Evolutionary conservation across 2,113 vertebrate genomes (phyloP), one percentile per base, ranked within the genome.

Genomic region (Setophaga coronata): DNA sequence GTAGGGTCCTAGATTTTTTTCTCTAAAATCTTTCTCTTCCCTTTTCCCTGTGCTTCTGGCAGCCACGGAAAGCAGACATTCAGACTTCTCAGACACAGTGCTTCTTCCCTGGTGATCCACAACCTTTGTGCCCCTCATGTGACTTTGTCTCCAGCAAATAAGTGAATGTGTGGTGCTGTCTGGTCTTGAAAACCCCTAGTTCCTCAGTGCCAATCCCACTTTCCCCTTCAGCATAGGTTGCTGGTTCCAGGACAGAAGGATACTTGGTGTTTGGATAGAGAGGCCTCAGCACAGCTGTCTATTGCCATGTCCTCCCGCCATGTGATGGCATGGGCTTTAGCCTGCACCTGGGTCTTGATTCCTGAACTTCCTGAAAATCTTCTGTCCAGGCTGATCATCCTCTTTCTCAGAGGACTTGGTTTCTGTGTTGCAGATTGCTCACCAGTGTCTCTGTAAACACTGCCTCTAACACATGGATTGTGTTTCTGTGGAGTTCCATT

Each of bases 401-500:
- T 62, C 14, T 34, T 82, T 38, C 53, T 76, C 16, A 40, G 11
- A 40, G 28, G 17, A 26, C 19, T 38, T 87, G 34, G 6, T 69
- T 72, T 87, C 50, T 58, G 5, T 69, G 18, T 94, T 64, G 31
- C 23, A 56, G 12, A 64, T 18, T 77, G 54, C 26, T 69, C 6
- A n/a, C 26, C 29, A 29, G 13, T 48, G n/a, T 72, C 23, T 77
- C 62, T 69, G 19, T 36, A 42, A 47, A 18, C 47, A 23, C 26
- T 47, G 5, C 13, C 4, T 3, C 0, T 64, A 21, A 43, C 19
- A 12, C 8, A 3, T 10, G 7, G 24, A 25, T 21, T n/a, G 10
- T 48, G 10, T 81, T 82, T 43, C 48, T 89, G 13, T 69, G 12
- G 15, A 34, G 29, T 54, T 81, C 3, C 36, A 66, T 85, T 31